A percentile compares a stretch with the other conserved stretches of the same genome.
phyloP scores from a whole-genome alignment of 2,113 vertebrate species.

The Peromyscus leucopus region DNA sequence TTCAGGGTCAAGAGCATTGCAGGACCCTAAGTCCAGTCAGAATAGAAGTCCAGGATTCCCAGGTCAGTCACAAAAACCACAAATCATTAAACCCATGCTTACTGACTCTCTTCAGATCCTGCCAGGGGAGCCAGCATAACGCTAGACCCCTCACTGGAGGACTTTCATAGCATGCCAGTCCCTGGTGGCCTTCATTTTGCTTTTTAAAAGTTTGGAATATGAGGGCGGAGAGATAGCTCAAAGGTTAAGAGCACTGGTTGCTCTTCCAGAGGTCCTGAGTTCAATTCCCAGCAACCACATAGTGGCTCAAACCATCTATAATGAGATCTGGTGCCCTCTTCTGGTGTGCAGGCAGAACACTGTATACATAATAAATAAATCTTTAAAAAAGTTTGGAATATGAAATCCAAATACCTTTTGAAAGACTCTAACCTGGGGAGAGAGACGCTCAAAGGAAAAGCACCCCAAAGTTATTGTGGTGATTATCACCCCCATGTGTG shows the following conservation, averaged over 20 bases:
- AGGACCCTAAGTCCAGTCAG: neutral
- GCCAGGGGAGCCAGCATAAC: neutral
- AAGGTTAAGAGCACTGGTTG: too few relatives aligned
- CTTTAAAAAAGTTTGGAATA: neutral
- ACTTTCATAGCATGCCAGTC: neutral
- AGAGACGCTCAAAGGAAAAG: neutral
- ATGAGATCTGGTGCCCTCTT: too few relatives aligned
- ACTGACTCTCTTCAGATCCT: neutral
- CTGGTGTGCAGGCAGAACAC: too few relatives aligned
- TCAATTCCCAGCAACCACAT: too few relatives aligned
- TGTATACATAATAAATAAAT: too few relatives aligned
- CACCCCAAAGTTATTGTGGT: neutral
- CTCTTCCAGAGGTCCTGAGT: too few relatives aligned
- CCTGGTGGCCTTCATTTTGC: neutral
- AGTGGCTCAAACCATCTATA: too few relatives aligned
- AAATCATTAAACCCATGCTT: neutral
- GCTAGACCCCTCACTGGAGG: neutral
- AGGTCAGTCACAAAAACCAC: conserved; percentile 6
- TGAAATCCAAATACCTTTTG: conserved; percentile 26
- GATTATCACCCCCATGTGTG: neutral
- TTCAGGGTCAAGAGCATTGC: neutral
- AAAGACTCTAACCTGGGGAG: neutral
- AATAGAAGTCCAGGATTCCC: conserved; percentile 10
- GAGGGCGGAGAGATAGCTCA: neutral
- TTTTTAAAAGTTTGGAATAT: neutral